Percentiles rank a stretch among this genome's conserved stretches.
These are phyloP conservation scores for Styela clava DNA, from an alignment of 23 tunicate species.

Conservation along the genomic window DNA sequence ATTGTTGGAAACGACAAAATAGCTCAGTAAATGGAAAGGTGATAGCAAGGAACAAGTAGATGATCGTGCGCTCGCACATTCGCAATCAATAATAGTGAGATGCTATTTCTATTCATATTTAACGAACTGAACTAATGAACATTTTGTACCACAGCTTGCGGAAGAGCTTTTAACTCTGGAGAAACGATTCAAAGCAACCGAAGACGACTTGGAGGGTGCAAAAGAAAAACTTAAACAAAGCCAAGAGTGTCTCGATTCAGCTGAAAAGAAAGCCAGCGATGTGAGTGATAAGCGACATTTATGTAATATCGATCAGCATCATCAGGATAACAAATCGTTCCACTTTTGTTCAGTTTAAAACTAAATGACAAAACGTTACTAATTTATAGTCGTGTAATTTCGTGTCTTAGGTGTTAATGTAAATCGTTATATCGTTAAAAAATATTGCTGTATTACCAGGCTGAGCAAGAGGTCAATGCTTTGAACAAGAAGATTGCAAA, in stretches of 20 bases:
- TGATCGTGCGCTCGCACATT: too few species aligned
- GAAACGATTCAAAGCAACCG: slow-evolving; percentile 31
- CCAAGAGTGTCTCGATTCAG: slow-evolving; percentile 29
- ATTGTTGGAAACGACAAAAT: too few species aligned
- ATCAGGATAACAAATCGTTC: background rate
- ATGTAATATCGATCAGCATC: background rate
- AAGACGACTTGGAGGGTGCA: slow-evolving; percentile 30
- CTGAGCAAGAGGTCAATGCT: slow-evolving; percentile 35
- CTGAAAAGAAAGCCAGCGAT: slow-evolving; percentile 43
- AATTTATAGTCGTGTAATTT: background rate
- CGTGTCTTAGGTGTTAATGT: background rate
- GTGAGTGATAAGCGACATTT: slow-evolving; percentile 11
- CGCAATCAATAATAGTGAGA: too few species aligned
- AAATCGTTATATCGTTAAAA: too few species aligned
- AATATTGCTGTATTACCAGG: too few species aligned
- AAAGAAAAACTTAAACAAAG: slow-evolving; percentile 21
- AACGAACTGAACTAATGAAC: too few species aligned
- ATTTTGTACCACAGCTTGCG: too few species aligned
- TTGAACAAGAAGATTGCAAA: slow-evolving; percentile 33
- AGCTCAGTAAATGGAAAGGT: too few species aligned
- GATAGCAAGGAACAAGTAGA: too few species aligned
- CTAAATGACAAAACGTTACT: background rate
- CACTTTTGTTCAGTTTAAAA: background rate
- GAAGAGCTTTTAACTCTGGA: slow-evolving; percentile 31
- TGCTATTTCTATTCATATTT: too few species aligned